Evolutionary conservation across 2,888 invertebrate species (phyloP), one percentile per base, ranked within the genome.

Genomic region (Leptopterna dolabrata): DNA sequence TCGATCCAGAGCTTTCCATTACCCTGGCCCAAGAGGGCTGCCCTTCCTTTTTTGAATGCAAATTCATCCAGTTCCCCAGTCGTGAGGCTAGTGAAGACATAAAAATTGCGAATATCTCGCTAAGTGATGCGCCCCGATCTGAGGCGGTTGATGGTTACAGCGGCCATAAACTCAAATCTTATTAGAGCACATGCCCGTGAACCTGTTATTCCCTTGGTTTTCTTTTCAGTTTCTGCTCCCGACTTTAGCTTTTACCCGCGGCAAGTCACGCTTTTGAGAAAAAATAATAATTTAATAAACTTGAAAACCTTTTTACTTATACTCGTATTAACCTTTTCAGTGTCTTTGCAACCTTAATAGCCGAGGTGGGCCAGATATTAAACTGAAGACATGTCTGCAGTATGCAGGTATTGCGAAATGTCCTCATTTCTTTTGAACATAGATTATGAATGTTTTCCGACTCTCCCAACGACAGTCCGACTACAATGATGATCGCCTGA

Each of bases 81-180:
- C 24, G 63, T 63, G 63, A 63, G 63, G 24, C 63, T 2, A 24
- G 63, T 63, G 63, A 63, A 63, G 63, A 63, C 63, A 63, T 63
- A 63, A 63, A 63, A 63, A 27, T 63, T 24, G 63, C 63, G 63
- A 63, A 63, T 63, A 63, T 63, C 63, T 63, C 63, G 63, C 63
- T 63, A 63, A 63, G 63, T 63, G 63, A 63, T 63, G 63, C 63
- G 63, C 24, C 63, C 27, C 63, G 63, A 63, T 63, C 63, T 63
- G 63, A 63, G 63, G 63, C 27, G 24, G 24, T 63, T 24, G 63
- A 63, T 63, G 63, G 63, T 63, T 63, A 63, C 24, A 63, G 63
- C 63, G 63, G 63, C 63, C 63, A 27, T 63, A 63, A 63, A 63
- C 63, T 63, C 63, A 63, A 63, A 63, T 63, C 63, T 63, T 63